Conservation (phyloP, 2,113 vertebrate species). For the human region GRCh38 chr15:68415001-68415500, state of each 20-base stretch:
- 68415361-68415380: not conserved
- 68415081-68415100: not conserved
- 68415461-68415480: not conserved
- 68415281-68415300: accelerated
- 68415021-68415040: not conserved
- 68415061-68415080: not conserved
- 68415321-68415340: not conserved
- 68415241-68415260: not conserved
- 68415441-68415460: not conserved
- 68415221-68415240: accelerated
- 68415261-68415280: accelerated
- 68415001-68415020: not conserved
- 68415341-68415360: not conserved
- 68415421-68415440: not conserved
- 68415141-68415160: not conserved
- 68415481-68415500: not conserved
- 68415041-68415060: not conserved
- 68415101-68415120: not conserved
- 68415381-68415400: not conserved
- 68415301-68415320: not conserved
- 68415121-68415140: not conserved
- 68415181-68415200: not conserved
- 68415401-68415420: not conserved
- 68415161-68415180: accelerated
- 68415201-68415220: not conserved